Evolutionary conservation across 2,888 invertebrate species (phyloP), one percentile per base, ranked within the genome.

Genomic region (Lysandra coridon): DNA sequence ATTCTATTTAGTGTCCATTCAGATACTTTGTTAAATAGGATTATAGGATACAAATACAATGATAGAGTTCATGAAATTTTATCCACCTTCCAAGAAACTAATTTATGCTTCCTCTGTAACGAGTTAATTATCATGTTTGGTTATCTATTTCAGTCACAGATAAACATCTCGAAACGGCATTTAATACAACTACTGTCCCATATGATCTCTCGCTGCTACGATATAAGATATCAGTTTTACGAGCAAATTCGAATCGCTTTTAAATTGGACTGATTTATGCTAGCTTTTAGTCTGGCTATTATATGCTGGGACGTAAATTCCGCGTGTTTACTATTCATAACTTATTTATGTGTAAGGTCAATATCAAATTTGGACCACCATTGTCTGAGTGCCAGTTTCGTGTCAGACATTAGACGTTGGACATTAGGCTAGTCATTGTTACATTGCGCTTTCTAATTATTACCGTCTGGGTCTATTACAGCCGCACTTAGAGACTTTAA

Each of bases 221-320:
- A 30, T 75, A 57, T 76, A 76, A 76, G 53, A 53, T 76, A 76
- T 76, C 57, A 53, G 33, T 17, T 76, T 76, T 76, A 76, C 76
- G 76, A 76, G 57, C 57, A 53, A 75, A 30, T 75, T 49, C 53
- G 37, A 53, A 76, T 76, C 30, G 76, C 76, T 53, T 53, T 53
- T 76, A 76, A 57, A 53, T 76, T 76, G 17, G 76, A n/a, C 76
- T 57, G 53, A 76, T 57, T 76, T 76, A 76, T 33, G 57, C 57
- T 14, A n/a, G 53, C 76, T 76, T 76, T 76, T 76, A 76, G 76
- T 12, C 30, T 33, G 33, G 6, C 76, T 33, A 76, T 76, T 76
- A 76, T 57, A 33, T 53, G 17, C 33, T 33, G 5, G 69, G 69
- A 37, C 69, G 69, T 69, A 69, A 69, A 69, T 69, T 37, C 33